A percentile compares a stretch with the other conserved stretches of the same genome.
These are phyloP conservation scores for Muntiacus muntjak DNA, from an alignment of 2,113 vertebrate genomes.

Conservation along the genomic window DNA sequence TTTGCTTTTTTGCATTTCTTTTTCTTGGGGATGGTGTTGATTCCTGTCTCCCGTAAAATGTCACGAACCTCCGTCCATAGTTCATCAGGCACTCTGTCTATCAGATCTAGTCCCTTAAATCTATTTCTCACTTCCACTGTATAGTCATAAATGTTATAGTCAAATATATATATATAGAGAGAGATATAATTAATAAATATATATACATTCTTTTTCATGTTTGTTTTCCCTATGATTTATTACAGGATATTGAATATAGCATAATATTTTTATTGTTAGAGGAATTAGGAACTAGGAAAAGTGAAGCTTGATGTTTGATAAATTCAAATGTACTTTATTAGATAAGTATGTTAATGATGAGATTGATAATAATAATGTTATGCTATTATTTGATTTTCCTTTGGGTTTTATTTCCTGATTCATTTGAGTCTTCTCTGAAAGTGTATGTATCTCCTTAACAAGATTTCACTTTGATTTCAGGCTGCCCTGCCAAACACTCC, in stretches of 20 bases:
- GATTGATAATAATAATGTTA: not conserved
- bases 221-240: not conserved
- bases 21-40: too few relatives aligned
- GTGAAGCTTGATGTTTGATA: not conserved
- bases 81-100: too few relatives aligned
- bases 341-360: not conserved
- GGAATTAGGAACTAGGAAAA: not conserved
- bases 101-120: too few relatives aligned
- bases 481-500: not conserved
- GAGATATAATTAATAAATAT: not conserved
- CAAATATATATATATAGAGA: not conserved
- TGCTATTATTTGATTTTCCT: not conserved
- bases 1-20: too few relatives aligned
- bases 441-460: not conserved
- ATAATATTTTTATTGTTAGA: not conserved
- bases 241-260: not conserved
- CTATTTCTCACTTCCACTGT: too few relatives aligned
- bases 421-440: not conserved
- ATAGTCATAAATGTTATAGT: not conserved
- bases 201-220: not conserved
- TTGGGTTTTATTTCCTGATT: not conserved
- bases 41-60: too few relatives aligned
- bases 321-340: not conserved
- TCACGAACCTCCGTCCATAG: too few relatives aligned
- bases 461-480: not conserved